Percentiles rank a stretch among this genome's conserved stretches.
These are phyloP conservation scores for Rousettus leschenaultii DNA, from an alignment of 2,113 vertebrate species.

Conservation along the genomic window DNA sequence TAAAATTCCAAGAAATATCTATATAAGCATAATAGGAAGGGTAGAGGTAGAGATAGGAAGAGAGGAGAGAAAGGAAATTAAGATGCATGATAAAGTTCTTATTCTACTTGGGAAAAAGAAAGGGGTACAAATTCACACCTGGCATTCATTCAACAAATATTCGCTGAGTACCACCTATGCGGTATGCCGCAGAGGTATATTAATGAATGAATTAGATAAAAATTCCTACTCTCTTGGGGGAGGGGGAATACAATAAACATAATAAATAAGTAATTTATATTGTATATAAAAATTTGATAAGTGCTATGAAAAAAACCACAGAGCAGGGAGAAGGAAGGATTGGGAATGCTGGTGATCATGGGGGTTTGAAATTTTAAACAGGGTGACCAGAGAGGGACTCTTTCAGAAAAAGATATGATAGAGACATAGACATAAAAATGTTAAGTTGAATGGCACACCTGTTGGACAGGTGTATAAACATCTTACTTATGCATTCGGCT, in stretches of 20 bases:
- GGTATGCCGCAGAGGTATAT: background rate
- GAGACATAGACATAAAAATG: background rate
- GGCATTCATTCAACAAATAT: background rate
- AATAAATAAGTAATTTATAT: background rate
- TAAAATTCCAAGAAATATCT: constrained; percentile 2
- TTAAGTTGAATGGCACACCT: background rate
- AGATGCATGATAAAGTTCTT: background rate
- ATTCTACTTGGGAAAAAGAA: background rate
- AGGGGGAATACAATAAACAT: background rate
- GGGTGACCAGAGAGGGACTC: background rate
- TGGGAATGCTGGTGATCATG: background rate
- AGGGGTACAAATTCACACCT: background rate
- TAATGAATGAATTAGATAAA: background rate
- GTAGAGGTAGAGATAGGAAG: background rate
- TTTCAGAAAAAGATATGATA: background rate
- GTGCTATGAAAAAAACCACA: background rate
- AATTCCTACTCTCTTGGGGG: background rate
- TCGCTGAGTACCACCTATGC: background rate
- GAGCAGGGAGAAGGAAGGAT: background rate
- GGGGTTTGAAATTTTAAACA: background rate
- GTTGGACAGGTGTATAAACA: background rate
- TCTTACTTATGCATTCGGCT: background rate
- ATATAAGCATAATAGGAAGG: background rate
- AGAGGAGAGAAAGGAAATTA: background rate
- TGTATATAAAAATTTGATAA: background rate